Base-by-base conservation (phyloP, 2,888 invertebrate species). In the Autographa pulchrina region DNA sequence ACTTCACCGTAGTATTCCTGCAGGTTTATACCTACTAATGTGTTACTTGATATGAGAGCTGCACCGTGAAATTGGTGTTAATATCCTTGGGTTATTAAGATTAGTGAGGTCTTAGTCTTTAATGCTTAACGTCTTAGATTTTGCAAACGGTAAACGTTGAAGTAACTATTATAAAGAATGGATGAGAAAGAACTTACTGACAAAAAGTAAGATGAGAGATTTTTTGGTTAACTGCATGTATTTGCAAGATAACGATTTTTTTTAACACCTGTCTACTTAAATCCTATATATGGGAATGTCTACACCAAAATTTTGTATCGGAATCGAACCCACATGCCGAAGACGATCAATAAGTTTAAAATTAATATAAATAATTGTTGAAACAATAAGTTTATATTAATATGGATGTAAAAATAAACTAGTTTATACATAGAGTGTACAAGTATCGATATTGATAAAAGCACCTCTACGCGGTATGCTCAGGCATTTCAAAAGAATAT, bases 1-100 rank as follows among this genome's bases (percentile, higher is more conserved):
- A 80, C 71, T 80, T 71, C 0, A 41, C 48, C 64, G 56, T 61
- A 73, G 69, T 69, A 59, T 75, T 74, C 66, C 62, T 65, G 58
- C 18, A 62, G 32, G 67, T 72, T 78, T 65, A 59, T 38, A 31
- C n/a, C n/a, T n/a, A n/a, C 58, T 31, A 70, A 67, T 65, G 65
- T 56, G 65, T 56, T 58, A 70, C 43, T 70, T 73, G 66, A 65
- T 32, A 43, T 58, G 18, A 68, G 52, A 69, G 35, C 52, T 31
- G 52, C 43, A 9, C 13, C 13, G 43, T 38, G 20, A 62, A 78
- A 71, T 66, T 69, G 31, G 11, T 69, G 62, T 32, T 63, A 56
- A 68, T 62, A 62, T 60, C 31, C 66, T 7, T 41, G 1, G 25
- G 43, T 70, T n/a, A 52, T 38, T 59, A 31, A 13, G 52, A 48